A percentile compares a stretch with the other conserved stretches of the same genome.
These are phyloP conservation scores for Drosophila gaucha DNA, from an alignment of 2,888 invertebrate species.

Conservation along the genomic window DNA sequence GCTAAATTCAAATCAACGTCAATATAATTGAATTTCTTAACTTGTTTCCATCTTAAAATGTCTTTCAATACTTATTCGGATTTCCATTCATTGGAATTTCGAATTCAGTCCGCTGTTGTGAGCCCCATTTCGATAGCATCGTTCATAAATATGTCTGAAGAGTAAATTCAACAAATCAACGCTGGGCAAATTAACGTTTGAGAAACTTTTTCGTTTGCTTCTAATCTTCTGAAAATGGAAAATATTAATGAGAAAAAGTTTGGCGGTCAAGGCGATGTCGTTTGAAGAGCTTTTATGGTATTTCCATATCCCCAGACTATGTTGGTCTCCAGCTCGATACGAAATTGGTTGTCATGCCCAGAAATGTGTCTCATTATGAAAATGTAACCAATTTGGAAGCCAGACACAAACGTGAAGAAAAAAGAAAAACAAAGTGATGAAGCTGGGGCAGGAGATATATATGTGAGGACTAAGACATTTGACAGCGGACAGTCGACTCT, in stretches of 20 bases:
- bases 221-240: slow-evolving; percentile 72
- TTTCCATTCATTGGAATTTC: neutral
- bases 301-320: too few species aligned
- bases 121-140: slow-evolving; percentile 37
- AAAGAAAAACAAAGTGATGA: slow-evolving; percentile 27
- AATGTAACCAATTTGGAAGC: slow-evolving; percentile 67
- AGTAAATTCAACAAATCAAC: slow-evolving; percentile 58
- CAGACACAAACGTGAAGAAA: slow-evolving; percentile 37
- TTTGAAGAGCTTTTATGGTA: slow-evolving; percentile 57
- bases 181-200: slow-evolving; percentile 17
- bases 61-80: neutral
- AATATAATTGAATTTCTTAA: neutral
- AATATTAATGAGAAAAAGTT: slow-evolving; percentile 79
- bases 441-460: neutral
- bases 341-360: slow-evolving; percentile 31
- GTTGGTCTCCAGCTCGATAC: slow-evolving; percentile 1
- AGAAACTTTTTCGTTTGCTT: slow-evolving; percentile 51
- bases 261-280: slow-evolving; percentile 16
- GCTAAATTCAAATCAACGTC: neutral
- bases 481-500: slow-evolving; percentile 16
- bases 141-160: slow-evolving; percentile 56
- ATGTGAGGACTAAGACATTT: neutral
- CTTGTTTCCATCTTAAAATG: neutral
- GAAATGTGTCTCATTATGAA: slow-evolving; percentile 67
- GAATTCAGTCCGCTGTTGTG: slow-evolving; percentile 19